These are phyloP conservation scores for Sebastes kiyomatsui DNA, from an alignment of 2,797 vertebrate species.

Conservation along the genomic window DNA sequence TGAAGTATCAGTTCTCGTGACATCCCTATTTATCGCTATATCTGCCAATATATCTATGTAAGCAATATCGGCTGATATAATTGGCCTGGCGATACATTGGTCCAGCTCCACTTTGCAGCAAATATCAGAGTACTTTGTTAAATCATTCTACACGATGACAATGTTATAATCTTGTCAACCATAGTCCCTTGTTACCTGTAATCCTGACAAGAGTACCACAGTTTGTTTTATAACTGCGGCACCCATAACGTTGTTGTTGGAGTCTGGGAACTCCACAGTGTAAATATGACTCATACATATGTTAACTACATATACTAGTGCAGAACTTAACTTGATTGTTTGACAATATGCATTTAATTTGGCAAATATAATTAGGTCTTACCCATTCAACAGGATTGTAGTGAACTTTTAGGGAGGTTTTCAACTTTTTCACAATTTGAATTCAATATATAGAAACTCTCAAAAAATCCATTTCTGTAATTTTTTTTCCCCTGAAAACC, in stretches of 20 bases:
- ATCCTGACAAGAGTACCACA: not conserved
- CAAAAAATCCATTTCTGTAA: conserved; percentile 15
- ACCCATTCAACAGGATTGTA: not conserved
- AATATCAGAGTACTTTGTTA: not conserved
- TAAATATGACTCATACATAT: not conserved
- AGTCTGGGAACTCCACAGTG: not conserved
- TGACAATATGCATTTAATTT: not conserved
- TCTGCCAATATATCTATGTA: not conserved
- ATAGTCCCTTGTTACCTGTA: not conserved
- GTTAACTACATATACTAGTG: not conserved
- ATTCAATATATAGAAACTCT: conserved; percentile 7
- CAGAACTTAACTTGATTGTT: not conserved
- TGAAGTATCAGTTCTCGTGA: too few relatives aligned
- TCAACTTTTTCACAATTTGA: conserved; percentile 17
- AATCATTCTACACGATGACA: rapidly evolving
- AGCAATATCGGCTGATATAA: not conserved
- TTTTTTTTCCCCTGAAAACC: not conserved
- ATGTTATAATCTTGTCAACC: not conserved
- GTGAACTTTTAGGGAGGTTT: not conserved
- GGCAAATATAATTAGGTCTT: not conserved
- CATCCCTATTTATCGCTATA: not conserved
- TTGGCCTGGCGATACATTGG: not conserved
- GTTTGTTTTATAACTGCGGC: not conserved
- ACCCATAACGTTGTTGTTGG: not conserved
- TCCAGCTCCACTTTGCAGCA: not conserved